phyloP scores from a whole-genome alignment of 1,140 invertebrate genomes.

The Lutraria rhynchaena region DNA sequence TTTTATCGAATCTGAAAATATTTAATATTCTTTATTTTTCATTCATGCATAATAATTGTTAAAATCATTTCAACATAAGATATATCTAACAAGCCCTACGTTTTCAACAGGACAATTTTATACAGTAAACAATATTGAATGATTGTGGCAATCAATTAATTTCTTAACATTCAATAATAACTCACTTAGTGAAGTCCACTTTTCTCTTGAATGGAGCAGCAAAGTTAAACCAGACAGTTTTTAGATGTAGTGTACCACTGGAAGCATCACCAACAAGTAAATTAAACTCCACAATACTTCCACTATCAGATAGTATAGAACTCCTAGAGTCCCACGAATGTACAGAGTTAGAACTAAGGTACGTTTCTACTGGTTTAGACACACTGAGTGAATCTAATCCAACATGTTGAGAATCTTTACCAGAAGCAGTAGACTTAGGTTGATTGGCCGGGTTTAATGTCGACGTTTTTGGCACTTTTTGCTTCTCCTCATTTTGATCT shows the following conservation, averaged over 20 bases:
- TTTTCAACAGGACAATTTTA: too few relatives aligned
- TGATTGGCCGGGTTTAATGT: not conserved
- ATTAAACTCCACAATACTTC: conserved; percentile 53
- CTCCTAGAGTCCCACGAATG: conserved; percentile 74
- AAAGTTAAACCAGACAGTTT: conserved; percentile 98
- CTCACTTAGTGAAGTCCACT: conserved; percentile 94
- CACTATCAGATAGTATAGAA: conserved; percentile 70
- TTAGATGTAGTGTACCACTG: conserved; percentile 88
- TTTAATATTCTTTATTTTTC: too few relatives aligned
- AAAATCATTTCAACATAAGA: too few relatives aligned
- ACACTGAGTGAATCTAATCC: conserved; percentile 35
- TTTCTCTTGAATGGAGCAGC: conserved; percentile 97
- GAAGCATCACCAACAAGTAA: conserved; percentile 81
- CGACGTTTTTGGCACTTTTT: not conserved
- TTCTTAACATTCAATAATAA: too few relatives aligned
- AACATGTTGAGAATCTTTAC: not conserved
- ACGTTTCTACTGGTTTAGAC: not conserved
- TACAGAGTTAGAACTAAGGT: conserved; percentile 60
- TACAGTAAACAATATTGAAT: too few relatives aligned
- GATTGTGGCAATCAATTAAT: too few relatives aligned
- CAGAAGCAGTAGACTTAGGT: not conserved
- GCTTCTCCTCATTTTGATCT: not conserved
- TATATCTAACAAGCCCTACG: too few relatives aligned
- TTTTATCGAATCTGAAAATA: too few relatives aligned
- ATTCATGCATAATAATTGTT: too few relatives aligned